Base-by-base conservation (phyloP, 2,797 vertebrate species). In the Propithecus deckenii region DNA sequence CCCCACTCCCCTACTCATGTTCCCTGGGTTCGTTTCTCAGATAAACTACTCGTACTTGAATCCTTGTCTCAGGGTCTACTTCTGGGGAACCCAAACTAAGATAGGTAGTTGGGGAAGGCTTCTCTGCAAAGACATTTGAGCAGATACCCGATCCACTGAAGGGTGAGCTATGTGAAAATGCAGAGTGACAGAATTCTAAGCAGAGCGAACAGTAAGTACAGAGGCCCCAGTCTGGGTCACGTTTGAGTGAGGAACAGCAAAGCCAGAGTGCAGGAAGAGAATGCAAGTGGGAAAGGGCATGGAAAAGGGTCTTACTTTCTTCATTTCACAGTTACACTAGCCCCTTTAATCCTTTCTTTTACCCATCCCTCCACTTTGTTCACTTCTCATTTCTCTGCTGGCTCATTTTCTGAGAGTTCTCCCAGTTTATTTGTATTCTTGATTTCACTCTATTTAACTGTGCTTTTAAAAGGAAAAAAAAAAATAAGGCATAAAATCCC, bases 401-500 rank as follows among this genome's bases (percentile, higher is more conserved):
- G 61, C 32, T 88, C 48, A 35, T 94, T 96, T 92, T 86, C 88
- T 86, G 90, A 95, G 84, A 80, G 63, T 79, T 79, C 72, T 78
- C 32, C n/a, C 81, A 91, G 85, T 81, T 95, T 78, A 80, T 72
- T 81, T 80, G n/a, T 50, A 83, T 69, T 90, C 86, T 87, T 78
- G 30, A 86, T 94, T 91, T 93, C 57, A 55, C 18, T 90, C 38
- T 90, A 67, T 71, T 91, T 67, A 59, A 91, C 43, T 75, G 23
- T 32, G 28, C 4, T 43, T 79, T 94, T 57, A 12, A 78, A 74
- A 52, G 65, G 88, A 91, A 93, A 61, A 55, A 48, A 48, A 52
- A 61, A 18, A 11, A 6, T 38, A 43, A 61, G 5, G 46, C 30
- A 48, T 59, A 41, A 89, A 92, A 67, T n/a, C 48, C 30, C 30